Base-by-base conservation (phyloP, 2,797 vertebrate species). In the Poeciliopsis turneri region DNA sequence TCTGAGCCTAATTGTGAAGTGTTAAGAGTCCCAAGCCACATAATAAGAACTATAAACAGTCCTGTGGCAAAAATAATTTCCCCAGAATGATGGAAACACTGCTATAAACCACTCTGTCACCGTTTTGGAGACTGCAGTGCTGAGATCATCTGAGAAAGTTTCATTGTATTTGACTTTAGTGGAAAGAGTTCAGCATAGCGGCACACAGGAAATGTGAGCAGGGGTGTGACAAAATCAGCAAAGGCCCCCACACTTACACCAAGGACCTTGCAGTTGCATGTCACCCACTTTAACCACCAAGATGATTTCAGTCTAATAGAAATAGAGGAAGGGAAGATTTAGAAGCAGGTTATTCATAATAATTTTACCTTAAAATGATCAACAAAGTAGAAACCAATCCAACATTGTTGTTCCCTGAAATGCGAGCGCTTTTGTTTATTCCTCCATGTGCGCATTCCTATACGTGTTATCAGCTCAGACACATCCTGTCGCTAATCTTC, bases 401-500 rank as follows among this genome's bases (percentile, higher is more conserved):
- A 20, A 51, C 39, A 55, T 16, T 5, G 18, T n/a, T 9, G 43
- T 45, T 18, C 46, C 33, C 5, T 72, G 23, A 41, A 82, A 46
- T 20, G 0, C 3, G 20, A 80, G 25, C 9, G 0, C 0, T 76
- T 78, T 46, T 10, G 15, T 59, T 76, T 15, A 2, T 53, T 74
- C 61, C 49, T 75, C 51, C 28, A 10, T 70, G 76, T 82, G 79
- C 55, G 41, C 83, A 88, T 92, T 93, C 87, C 85, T 73, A 86
- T 88, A 89, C 36, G 3, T 80, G 79, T 87, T 92, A 92, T 93
- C 92, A 85, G 81, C 82, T 61, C 76, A 5, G 41, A 71, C 75
- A 86, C 85, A 87, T 92, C 92, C 91, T 87, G 91, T 74, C 75
- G 68, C 80, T 86, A 82, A 87, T 87, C 79, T 86, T 73, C 68